Evolutionary conservation across 1,140 invertebrate genomes (phyloP).

Genomic region (Prorops nasuta): DNA sequence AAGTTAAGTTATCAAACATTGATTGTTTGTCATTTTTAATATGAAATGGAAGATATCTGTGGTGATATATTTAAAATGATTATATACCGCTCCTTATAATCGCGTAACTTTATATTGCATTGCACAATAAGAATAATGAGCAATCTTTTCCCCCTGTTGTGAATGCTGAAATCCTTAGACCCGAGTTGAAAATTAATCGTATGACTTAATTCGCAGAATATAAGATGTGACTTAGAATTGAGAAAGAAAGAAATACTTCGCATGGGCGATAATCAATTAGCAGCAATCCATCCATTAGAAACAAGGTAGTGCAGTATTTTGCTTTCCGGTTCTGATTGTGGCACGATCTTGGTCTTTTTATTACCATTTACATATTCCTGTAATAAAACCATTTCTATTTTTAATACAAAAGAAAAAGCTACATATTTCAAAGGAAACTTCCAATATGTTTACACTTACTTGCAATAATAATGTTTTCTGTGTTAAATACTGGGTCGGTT

Average conservation of each 20-base stretch:
- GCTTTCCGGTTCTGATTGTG: constrained; percentile 54
- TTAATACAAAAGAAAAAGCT: constrained; percentile 9
- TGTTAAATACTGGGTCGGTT: constrained; percentile 56
- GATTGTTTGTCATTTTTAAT: no score
- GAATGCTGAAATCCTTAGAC: no score
- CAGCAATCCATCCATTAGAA: constrained; percentile 54
- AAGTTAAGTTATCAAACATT: no score
- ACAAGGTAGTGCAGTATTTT: constrained; percentile 56
- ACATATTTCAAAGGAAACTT: neutral
- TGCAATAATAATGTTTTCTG: constrained; percentile 53
- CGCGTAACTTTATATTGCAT: no score
- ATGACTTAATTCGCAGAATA: constrained; percentile 37
- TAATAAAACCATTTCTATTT: constrained; percentile 12
- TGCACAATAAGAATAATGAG: no score
- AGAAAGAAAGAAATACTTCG: constrained; percentile 26
- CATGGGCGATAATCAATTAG: constrained; percentile 41
- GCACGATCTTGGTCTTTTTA: constrained; percentile 44
- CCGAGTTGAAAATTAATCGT: constrained; percentile 23
- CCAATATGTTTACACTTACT: constrained; percentile 28
- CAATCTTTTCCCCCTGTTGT: no score
- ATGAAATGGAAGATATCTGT: no score
- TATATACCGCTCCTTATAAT: no score
- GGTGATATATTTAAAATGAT: no score
- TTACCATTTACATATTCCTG: constrained; percentile 55
- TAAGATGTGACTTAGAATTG: constrained; percentile 43